Evolutionary conservation across 2,797 vertebrate species (phyloP), one percentile per base, ranked within the genome.

Genomic region (Yasuhikotakia modesta): DNA sequence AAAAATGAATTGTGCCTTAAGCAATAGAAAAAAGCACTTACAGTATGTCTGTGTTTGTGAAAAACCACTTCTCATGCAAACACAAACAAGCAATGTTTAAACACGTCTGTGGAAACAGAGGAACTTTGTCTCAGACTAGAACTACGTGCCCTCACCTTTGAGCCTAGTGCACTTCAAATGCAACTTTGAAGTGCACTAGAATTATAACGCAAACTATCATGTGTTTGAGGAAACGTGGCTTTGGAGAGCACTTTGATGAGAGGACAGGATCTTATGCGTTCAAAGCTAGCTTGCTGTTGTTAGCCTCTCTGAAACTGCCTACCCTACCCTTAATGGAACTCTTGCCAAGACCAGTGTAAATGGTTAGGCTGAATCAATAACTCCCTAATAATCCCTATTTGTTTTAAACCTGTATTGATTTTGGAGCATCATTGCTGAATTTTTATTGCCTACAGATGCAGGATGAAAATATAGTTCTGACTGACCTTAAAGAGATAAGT

Each of bases 381-480:
- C 17, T n/a, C 16, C 53, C 6, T 45, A 22, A 55, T 22, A 70
- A 35, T 39, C 13, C 55, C n/a, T 19, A 71, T 71, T 58, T 72
- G 5, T 30, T n/a, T 14, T 5, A 19, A 58, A 58, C 27, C 12
- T n/a, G 11, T 46, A 60, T 60, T 72, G 55, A 46, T 61, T 72
- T 63, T 21, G 19, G 22, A 61, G n/a, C 13, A 24, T 48, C 39
- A 61, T 2, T 27, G 7, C 3, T 10, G 1, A 30, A 67, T 22
- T 21, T 17, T 16, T 46, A 48, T 8, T 32, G 5, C 35, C 27
- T 72, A 16, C 21, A 30, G 22, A 72, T 71, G 57, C 8, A 58
- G 10, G 2, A 16, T 27, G 5, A 6, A 71, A 71, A 58, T 0
- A 17, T 24, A 71, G 5, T 45, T 60, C 58, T 4, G 17, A 2